Base-by-base conservation (phyloP, 2,797 vertebrate genomes). In the Pelobates cultripes region DNA sequence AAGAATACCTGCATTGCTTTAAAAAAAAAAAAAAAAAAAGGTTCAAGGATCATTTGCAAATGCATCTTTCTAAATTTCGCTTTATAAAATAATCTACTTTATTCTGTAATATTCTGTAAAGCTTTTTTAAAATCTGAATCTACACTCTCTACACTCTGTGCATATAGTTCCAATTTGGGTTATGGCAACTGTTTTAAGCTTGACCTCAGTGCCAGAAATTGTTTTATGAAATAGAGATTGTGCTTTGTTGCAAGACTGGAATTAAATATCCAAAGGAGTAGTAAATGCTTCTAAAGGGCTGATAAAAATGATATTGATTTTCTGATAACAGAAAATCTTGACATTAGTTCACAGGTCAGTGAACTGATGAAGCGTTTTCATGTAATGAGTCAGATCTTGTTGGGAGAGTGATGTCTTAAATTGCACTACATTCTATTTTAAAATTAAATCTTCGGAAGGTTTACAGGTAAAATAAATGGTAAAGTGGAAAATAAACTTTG, bases 331-430 rank as follows among this genome's bases (percentile, higher is more conserved):
- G 55, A 13, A 72, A 70, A 61, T 13, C 55, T 70, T 81, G 79
- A 81, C 73, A 81, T 75, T 44, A 75, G 66, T 81, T 75, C 74
- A 68, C 79, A 76, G 79, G 73, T 76, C 79, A 76, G 67, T 81
- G 73, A 75, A 81, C 71, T 70, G 73, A 81, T 70, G 43, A 70
- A 64, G 73, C 66, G 61, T 76, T 71, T 76, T 75, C 70, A 63
- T 75, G 53, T 81, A 75, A 75, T 70, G 66, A 70, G 53, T 69
- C 55, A 61, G 13, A 63, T 14, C 15, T 72, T 63, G 55, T 28
- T 55, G 44, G 28, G 28, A 73, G 72, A 42, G 60, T 10, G 55
- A 73, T 55, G 70, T 61, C 17, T 73, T 64, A 67, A 12, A 69
- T 51, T 63, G 17, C 8, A 12, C 8, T 47, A 43, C 44, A n/a